Conservation (phyloP, 2,888 invertebrate species). For the Ennomos fuscantarius region DNA sequence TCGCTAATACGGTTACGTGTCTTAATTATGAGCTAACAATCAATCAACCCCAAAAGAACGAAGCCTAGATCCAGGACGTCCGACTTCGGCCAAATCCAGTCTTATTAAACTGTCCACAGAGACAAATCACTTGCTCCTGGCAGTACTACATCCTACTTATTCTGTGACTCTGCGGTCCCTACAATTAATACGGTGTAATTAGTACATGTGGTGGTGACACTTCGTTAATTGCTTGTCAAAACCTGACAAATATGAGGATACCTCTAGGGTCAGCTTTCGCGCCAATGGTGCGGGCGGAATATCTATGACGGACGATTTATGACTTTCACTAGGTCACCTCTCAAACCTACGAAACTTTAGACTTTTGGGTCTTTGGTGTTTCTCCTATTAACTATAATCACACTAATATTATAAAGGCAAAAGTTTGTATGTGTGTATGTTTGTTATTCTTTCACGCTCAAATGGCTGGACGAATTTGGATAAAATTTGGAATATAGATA, state of each 20-base stretch:
- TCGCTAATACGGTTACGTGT: not conserved
- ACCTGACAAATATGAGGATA: constrained; percentile 56
- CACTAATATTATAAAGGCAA: too few species aligned
- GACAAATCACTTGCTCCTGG: constrained; percentile 50
- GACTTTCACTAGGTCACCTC: constrained; percentile 1
- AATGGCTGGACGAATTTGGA: too few species aligned
- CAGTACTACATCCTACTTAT: constrained; percentile 6
- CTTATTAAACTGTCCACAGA: constrained; percentile 50
- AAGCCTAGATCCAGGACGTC: constrained; percentile 24
- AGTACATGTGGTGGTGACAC: constrained; percentile 63
- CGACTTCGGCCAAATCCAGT: constrained; percentile 28
- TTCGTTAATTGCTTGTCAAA: constrained; percentile 69
- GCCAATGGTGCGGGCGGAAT: constrained; percentile 16
- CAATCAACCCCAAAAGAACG: constrained; percentile 10
- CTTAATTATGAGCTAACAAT: not conserved
- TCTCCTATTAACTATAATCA: too few species aligned
- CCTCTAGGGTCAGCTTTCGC: constrained; percentile 21
- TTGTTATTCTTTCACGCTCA: too few species aligned
- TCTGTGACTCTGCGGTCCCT: constrained; percentile 43
- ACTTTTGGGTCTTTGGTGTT: too few species aligned
- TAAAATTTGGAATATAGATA: too few species aligned
- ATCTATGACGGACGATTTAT: constrained; percentile 4
- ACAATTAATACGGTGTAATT: constrained; percentile 65
- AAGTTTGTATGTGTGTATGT: too few species aligned
- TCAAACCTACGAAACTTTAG: too few species aligned